Evolutionary conservation across 2,888 invertebrate species (phyloP).

Genomic region (Himalopsyche kuldschensis): DNA sequence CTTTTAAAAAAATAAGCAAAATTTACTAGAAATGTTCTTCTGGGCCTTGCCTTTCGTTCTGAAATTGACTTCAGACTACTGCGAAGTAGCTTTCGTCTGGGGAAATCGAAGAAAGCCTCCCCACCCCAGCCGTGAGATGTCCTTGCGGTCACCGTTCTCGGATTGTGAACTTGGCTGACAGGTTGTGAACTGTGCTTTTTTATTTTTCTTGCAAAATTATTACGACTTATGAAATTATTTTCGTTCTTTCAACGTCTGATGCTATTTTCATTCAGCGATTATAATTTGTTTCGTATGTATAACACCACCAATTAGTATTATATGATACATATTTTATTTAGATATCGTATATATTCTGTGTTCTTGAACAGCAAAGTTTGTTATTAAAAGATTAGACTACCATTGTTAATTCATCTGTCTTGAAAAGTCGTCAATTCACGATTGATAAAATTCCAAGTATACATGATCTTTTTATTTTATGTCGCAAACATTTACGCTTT

Average conservation of each 20-base stretch:
- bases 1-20: too few relatives aligned
- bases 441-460: too few relatives aligned
- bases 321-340: too few relatives aligned
- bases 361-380: too few relatives aligned
- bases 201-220: not conserved
- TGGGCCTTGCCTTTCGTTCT: not conserved
- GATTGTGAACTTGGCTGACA: not conserved
- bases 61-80: not conserved
- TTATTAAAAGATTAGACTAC: too few relatives aligned
- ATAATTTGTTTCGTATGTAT: too few relatives aligned
- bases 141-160: not conserved
- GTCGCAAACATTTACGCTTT: too few relatives aligned
- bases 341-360: too few relatives aligned
- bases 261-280: not conserved
- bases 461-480: too few relatives aligned
- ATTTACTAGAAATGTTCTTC: not conserved
- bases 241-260: not conserved
- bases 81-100: not conserved
- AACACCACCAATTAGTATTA: too few relatives aligned
- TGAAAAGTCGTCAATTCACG: too few relatives aligned
- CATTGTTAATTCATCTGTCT: too few relatives aligned
- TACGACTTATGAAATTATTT: not conserved
- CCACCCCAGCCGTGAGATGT: not conserved
- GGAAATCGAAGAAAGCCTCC: not conserved
- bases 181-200: not conserved